phyloP scores from a whole-genome alignment of 2,888 invertebrate species.

The Sarcophaga caerulescens region DNA sequence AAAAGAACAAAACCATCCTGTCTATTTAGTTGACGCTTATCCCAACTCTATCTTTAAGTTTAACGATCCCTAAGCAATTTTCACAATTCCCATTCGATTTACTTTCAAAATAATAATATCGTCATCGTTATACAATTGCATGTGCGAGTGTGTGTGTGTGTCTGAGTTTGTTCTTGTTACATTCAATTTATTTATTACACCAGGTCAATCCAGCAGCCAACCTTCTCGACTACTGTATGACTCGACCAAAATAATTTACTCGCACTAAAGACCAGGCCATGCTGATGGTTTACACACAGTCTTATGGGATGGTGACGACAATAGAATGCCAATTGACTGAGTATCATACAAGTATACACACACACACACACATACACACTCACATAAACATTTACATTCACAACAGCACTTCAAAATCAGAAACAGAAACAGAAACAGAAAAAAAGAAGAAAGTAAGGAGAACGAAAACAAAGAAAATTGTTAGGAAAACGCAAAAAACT shows the following conservation, averaged over 20 bases:
- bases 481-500: conserved; percentile 57
- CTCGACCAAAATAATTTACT: conserved; percentile 14
- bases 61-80: conserved; percentile 36
- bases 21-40: not conserved
- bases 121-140: not conserved
- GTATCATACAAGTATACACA: not conserved
- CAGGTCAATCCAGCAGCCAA: not conserved
- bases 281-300: conserved; percentile 3
- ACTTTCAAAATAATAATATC: conserved; percentile 25
- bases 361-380: conserved; percentile 15
- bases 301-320: conserved; percentile 48
- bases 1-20: conserved; percentile 45
- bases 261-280: conserved; percentile 16
- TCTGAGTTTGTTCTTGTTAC: not conserved
- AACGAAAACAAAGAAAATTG: conserved; percentile 46
- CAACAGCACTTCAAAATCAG: not conserved
- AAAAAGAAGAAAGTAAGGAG: not conserved
- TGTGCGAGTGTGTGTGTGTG: not conserved
- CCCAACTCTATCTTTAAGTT: not conserved
- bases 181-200: conserved; percentile 20
- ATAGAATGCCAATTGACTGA: conserved; percentile 60
- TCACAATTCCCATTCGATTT: conserved; percentile 35
- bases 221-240: conserved; percentile 21
- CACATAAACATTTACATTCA: not conserved
- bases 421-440: not conserved